Evolutionary conservation across 2,113 vertebrate species (phyloP).

Genomic region (Heterotilapia buettikoferi): DNA sequence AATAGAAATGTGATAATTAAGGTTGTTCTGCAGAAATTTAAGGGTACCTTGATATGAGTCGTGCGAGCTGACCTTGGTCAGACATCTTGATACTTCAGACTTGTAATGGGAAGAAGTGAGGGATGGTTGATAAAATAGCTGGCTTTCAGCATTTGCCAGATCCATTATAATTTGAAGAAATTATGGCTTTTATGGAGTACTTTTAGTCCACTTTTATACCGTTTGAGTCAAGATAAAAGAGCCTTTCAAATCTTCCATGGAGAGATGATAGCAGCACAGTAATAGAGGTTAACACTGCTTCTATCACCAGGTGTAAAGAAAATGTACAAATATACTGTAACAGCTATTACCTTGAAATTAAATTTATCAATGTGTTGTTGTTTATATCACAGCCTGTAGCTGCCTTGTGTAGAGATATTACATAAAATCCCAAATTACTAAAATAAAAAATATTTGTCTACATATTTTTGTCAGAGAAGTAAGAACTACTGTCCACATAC

Average conservation of each 20-base stretch:
- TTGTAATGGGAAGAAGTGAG: background rate
- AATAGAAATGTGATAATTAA: background rate
- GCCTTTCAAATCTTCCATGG: background rate
- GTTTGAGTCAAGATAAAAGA: background rate
- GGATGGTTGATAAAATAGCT: background rate
- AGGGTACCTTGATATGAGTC: background rate
- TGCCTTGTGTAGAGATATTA: background rate
- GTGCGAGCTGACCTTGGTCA: background rate
- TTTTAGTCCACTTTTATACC: background rate
- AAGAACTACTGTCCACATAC: background rate
- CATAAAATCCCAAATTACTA: background rate
- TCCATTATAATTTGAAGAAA: conserved; percentile 6
- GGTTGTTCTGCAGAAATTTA: background rate
- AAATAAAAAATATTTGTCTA: background rate
- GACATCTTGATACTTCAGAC: background rate
- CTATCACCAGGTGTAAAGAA: background rate
- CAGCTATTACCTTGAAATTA: background rate
- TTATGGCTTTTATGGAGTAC: background rate
- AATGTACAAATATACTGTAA: background rate
- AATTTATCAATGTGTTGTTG: background rate
- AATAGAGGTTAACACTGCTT: background rate
- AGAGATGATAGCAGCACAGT: background rate
- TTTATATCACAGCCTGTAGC: background rate
- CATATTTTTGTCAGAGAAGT: background rate
- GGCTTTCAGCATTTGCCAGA: background rate